Evolutionary conservation across 2,888 invertebrate species (phyloP), one percentile per base, ranked within the genome.

Genomic region (Apamea crenata): DNA sequence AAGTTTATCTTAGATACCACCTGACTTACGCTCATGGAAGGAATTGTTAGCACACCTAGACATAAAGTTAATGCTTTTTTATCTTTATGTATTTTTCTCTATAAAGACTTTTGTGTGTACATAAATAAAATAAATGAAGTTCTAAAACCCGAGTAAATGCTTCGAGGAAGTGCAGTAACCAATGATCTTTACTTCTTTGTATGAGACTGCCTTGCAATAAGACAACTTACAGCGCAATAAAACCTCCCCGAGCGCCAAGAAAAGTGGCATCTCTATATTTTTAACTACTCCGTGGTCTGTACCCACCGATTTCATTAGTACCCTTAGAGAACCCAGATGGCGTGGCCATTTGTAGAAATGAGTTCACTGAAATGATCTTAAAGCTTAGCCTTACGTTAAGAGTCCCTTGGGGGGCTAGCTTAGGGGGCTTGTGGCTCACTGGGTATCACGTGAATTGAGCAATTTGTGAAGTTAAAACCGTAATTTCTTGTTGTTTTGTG

Each of bases 221-320:
- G 16, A 50, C 29, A 32, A 74, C 59, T 82, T 40, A 66, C n/a
- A 67, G 8, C 7, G 32, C 25, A 72, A 44, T 81, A 63, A 79
- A 79, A 81, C 79, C 65, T 53, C 8, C 40, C n/a, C n/a, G 14
- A 18, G 1, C 6, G 16, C 21, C 29, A 25, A 44, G 29, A 44
- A 61, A 61, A 81, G 5, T 71, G 53, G 18, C 32, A 40, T 16
- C 63, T 85, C 82, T 66, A 36, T 70, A 7, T 73, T 70, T 65
- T 61, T 85, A 69, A 59, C n/a, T 65, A 70, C 69, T 85, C 82
- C 70, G 65, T 85, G 81, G 71, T 56, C 59, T 69, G 72, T 68
- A 67, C 79, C 79, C 81, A 66, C 84, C 76, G 86, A 85, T 89
- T 85, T 79, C 84, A 82, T 88, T 84, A 89, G 81, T 80, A 59